These are phyloP conservation scores for Protonibea diacanthus DNA, from an alignment of 2,797 vertebrate species.

Conservation along the genomic window DNA sequence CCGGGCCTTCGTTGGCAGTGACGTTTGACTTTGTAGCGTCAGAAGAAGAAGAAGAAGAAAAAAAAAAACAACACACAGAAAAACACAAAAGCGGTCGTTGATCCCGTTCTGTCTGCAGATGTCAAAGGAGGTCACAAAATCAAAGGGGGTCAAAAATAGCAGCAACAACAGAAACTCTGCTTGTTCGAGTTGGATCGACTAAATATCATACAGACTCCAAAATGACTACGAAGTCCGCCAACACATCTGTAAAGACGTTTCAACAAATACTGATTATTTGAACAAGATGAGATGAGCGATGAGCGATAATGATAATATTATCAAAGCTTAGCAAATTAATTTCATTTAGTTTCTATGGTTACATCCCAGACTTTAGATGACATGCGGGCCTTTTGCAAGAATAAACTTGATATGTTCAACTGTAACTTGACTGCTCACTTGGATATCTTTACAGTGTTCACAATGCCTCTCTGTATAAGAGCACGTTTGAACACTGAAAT, in stretches of 20 bases:
- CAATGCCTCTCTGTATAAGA: conserved; percentile 20
- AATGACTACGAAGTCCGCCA: neutral
- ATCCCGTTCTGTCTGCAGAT: conserved; percentile 73
- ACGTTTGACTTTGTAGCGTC: conserved; percentile 12
- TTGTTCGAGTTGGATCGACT: neutral
- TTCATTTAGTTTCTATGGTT: neutral
- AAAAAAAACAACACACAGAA: no score
- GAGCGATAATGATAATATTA: no score
- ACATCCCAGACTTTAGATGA: neutral
- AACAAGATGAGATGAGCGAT: neutral
- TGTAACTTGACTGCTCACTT: neutral
- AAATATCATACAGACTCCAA: neutral
- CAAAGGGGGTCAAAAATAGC: conserved; percentile 53
- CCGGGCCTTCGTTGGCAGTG: conserved; percentile 13
- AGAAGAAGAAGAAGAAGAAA: no score
- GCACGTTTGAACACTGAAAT: conserved; percentile 39
- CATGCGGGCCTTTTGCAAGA: neutral
- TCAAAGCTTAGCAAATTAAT: neutral
- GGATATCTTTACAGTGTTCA: no score
- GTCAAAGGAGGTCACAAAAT: conserved; percentile 76
- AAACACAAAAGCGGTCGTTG: conserved; percentile 48
- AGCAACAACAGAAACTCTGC: conserved; percentile 23
- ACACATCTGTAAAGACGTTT: neutral
- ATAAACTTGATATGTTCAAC: neutral
- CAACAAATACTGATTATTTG: neutral